These are phyloP conservation scores for Cactoblastis cactorum DNA, from an alignment of 2,888 invertebrate species.

Conservation along the genomic window DNA sequence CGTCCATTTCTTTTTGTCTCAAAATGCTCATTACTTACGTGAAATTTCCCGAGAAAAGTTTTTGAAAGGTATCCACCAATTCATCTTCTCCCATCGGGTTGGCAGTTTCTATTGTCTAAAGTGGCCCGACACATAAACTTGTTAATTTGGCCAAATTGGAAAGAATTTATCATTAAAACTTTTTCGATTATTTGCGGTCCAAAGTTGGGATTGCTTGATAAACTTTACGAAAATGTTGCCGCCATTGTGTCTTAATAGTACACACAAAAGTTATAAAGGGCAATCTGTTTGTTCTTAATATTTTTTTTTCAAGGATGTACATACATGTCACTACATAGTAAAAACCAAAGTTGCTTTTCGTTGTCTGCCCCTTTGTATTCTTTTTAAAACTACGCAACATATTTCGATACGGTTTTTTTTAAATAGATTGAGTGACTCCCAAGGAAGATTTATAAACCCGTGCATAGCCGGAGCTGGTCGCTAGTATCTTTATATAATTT, in stretches of 20 bases:
- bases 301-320: neutral
- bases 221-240: neutral
- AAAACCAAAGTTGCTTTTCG: no score
- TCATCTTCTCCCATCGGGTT: conserved; percentile 5
- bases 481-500: no score
- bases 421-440: no score
- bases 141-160: conserved; percentile 2
- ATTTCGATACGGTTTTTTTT: no score
- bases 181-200: conserved; percentile 1
- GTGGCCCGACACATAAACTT: neutral
- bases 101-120: conserved; percentile 4
- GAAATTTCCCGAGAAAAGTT: conserved; percentile 10
- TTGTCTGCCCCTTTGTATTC: no score
- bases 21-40: conserved; percentile 9
- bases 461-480: no score
- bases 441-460: no score
- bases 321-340: no score
- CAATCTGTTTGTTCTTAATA: neutral
- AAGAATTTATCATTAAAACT: conserved; percentile 6
- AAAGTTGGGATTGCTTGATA: neutral
- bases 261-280: neutral
- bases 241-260: neutral
- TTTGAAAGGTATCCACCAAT: conserved; percentile 1
- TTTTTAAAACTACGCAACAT: no score
- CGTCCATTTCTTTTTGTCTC: neutral